Evolutionary conservation across 2,113 vertebrate genomes (phyloP), one percentile per base, ranked within the genome.

Genomic region (Bufo gargarizans): DNA sequence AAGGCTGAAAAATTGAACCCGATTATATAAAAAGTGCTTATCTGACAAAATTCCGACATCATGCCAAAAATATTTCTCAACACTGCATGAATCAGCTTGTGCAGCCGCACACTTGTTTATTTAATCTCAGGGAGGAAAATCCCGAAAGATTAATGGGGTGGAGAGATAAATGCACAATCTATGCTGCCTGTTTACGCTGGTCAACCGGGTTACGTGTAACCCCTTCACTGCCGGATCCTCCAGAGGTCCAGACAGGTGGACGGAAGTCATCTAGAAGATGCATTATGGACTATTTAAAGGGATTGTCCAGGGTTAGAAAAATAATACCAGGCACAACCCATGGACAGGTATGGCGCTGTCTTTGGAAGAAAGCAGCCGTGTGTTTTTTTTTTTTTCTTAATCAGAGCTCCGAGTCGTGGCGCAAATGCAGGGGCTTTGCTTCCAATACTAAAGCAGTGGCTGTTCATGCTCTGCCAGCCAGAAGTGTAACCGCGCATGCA

Each of bases 81-180:
- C 87, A 59, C 72, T 49, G 58, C 87, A 89, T 89, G 87, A 89
- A 84, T 89, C 82, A 89, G 87, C 87, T 84, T 89, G 87, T 84
- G 81, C 74, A 67, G 72, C 72, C 76, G 63, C 82, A 58, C 16
- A 55, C 72, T 84, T 84, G 87, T 89, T 89, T 89, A 84, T 89
- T 89, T 89, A 89, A 89, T 89, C 81, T 78, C 59, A 16, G 87
- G 82, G 82, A 89, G 87, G 87, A 89, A 89, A 84, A 89, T 84
- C 82, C 74, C 33, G 55, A 84, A 49, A 84, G 87, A 89, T 84
- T 89, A 84, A 89, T 84, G 63, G 87, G 87, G 81, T 89, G 82
- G 87, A 84, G 74, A 84, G 72, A 84, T 67, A 89, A 78, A 84
- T 78, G 81, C 7, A 78, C 47, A 89, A 89, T 88, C 81, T 56